Base-by-base conservation (phyloP, 2,113 vertebrate genomes). In the Neolamprologus modestus region DNA sequence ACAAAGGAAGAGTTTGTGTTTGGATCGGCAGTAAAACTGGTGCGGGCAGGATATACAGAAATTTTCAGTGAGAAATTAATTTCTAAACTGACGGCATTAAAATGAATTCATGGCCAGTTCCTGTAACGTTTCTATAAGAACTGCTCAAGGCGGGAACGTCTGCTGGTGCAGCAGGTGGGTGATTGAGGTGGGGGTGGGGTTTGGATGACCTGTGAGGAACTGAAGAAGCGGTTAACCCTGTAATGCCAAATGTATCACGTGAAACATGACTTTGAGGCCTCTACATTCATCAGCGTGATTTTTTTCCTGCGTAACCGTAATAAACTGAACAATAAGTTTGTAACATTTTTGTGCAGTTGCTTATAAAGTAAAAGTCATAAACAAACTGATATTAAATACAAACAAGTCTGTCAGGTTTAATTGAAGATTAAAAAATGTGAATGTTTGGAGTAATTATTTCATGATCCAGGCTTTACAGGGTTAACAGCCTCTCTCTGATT, bases 301-400 rank as follows among this genome's bases (percentile, higher is more conserved):
- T 66, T n/a, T 66, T 66, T 1, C 10, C 61, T 8, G 3, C 0
- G 17, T n/a, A 66, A 66, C 4, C 1, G 31, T n/a, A 35, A 37
- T 66, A 66, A 66, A 66, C 61, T 2, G 31, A 66, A 66, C 31
- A 66, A 37, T 66, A 66, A 7, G 59, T 61, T 61, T 61, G 57
- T 61, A 61, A 61, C 28, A 61, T 10, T 33, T 61, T 61, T 61
- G 57, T 61, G 57, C 26, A 61, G 57, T 61, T 61, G 57, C 57
- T 61, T 61, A 61, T 3, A 61, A 61, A 61, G 57, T 61, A 63
- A 63, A 63, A 63, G 2, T 63, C 59, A 19, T 63, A 63, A 35
- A 61, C 26, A 59, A 59, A 59, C 57, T 59, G 8, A 59, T 59
- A 59, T 6, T 59, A 59, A 59, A 59, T 31, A 31, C 2, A 31